These are phyloP conservation scores for Nemoura dubitans DNA, from an alignment of 2,888 invertebrate species.

Conservation along the genomic window DNA sequence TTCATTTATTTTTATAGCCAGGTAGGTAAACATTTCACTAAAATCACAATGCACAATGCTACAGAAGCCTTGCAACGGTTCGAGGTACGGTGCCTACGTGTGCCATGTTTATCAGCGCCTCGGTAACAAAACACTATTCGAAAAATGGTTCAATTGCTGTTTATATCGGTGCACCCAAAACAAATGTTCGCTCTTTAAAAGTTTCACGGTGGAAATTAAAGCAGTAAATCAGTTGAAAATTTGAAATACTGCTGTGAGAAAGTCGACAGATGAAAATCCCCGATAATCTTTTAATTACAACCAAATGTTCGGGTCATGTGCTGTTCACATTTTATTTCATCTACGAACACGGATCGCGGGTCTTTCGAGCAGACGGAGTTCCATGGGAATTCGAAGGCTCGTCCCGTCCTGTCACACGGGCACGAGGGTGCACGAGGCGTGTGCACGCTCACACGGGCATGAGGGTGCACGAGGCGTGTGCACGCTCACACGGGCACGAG, in stretches of 20 bases:
- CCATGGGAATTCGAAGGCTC: not conserved
- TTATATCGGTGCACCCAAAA: not conserved
- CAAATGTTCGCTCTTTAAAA: not conserved
- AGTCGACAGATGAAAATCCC: conserved; percentile 41
- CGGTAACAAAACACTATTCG: not conserved
- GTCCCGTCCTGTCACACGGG: not conserved
- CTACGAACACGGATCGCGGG: conserved; percentile 2
- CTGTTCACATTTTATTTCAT: conserved; percentile 28
- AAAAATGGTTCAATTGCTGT: not conserved
- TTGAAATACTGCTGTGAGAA: conserved; percentile 41
- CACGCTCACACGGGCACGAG: too few species aligned
- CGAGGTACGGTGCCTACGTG: not conserved
- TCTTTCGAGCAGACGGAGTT: not conserved
- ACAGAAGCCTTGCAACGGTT: not conserved
- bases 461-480: too few species aligned
- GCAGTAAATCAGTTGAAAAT: conserved; percentile 30
- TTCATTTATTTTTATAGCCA: too few species aligned
- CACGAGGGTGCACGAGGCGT: too few species aligned
- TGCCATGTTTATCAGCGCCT: not conserved
- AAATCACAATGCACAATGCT: not conserved
- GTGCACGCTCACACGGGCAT: too few species aligned
- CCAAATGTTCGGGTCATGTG: conserved; percentile 32
- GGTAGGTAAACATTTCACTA: not conserved
- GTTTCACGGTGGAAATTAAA: conserved; percentile 35
- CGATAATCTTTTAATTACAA: conserved; percentile 43